phyloP scores from a whole-genome alignment of 2,113 vertebrate genomes.

The Rhabdornis inornatus region DNA sequence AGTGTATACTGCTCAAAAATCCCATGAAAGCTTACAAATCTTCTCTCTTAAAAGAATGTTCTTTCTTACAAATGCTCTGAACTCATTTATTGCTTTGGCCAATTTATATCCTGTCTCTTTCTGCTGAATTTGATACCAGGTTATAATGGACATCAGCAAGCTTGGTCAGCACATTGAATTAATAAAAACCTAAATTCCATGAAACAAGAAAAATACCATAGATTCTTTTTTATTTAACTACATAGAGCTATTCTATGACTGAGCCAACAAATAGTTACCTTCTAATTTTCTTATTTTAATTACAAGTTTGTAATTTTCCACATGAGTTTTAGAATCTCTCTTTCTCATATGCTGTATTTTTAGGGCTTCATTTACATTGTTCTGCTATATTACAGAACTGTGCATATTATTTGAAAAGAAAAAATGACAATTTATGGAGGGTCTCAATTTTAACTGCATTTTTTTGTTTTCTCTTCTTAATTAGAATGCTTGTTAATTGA shows the following conservation, averaged over 20 bases:
- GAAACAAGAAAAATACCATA: not conserved
- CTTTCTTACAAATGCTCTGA: not conserved
- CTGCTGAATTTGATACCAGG: not conserved
- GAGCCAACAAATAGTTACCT: not conserved
- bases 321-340: not conserved
- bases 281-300: slow-evolving; percentile 22
- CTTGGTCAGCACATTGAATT: not conserved
- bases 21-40: not conserved
- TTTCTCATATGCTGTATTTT: not conserved
- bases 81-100: not conserved
- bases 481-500: not conserved
- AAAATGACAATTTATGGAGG: slow-evolving; percentile 3
- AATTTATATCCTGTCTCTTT: not conserved
- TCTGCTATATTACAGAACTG: not conserved
- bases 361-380: not conserved
- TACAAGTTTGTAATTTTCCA: not conserved
- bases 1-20: not conserved
- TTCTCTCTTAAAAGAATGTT: not conserved
- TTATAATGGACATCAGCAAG: not conserved
- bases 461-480: not conserved
- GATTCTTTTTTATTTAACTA: not conserved
- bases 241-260: not conserved
- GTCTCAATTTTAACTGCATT: not conserved
- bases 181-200: not conserved
- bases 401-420: not conserved